Evolutionary conservation across 2,888 invertebrate species (phyloP).

Genomic region (Epirrhoe tristata): DNA sequence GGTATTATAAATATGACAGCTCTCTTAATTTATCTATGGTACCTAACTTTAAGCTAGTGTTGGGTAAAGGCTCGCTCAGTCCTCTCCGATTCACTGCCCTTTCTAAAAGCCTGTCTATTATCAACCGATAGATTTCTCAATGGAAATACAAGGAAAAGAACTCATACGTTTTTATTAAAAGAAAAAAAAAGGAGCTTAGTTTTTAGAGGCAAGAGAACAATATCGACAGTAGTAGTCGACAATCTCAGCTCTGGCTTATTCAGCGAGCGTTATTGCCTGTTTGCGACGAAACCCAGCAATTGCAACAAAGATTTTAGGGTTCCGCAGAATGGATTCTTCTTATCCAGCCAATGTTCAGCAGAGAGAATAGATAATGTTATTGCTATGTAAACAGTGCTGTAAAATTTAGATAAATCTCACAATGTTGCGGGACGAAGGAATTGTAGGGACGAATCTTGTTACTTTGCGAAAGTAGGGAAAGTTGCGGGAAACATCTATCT

Average conservation of each 20-base stretch:
- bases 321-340: conserved; percentile 65
- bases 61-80: no score
- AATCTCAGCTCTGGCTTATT: conserved; percentile 61
- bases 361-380: conserved; percentile 61
- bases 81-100: no score
- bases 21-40: conserved; percentile 4
- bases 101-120: no score
- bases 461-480: conserved; percentile 32
- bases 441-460: conserved; percentile 41
- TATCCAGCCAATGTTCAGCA: conserved; percentile 60
- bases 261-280: conserved; percentile 65
- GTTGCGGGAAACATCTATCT: conserved; percentile 35
- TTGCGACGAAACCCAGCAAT: conserved; percentile 65
- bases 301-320: conserved; percentile 67
- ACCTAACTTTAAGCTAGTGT: no score
- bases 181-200: conserved; percentile 44
- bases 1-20: conserved; percentile 18
- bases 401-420: conserved; percentile 60
- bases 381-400: conserved; percentile 59
- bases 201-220: conserved; percentile 51
- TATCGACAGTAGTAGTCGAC: conserved; percentile 57
- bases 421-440: conserved; percentile 52
- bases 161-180: conserved; percentile 39
- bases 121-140: conserved; percentile 2
- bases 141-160: conserved; percentile 1